Evolutionary conservation across 2,797 vertebrate genomes (phyloP).

Genomic region (Tapera naevia): DNA sequence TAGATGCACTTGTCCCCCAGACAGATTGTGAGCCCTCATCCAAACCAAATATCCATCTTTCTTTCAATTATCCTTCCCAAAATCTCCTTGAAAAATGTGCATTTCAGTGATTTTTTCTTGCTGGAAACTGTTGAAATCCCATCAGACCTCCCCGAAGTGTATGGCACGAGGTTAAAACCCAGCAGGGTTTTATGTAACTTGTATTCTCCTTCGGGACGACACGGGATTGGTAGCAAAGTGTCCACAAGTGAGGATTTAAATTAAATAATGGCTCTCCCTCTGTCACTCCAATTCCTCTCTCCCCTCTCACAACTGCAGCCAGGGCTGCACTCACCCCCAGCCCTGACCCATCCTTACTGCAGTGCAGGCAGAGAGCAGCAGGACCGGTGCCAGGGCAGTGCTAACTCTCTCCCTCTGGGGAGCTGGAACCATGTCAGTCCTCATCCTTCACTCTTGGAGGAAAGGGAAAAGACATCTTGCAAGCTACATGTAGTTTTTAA

Average conservation of each 20-base stretch:
- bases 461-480: neutral
- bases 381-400: neutral
- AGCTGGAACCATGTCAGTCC: neutral
- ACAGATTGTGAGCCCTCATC: neutral
- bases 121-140: neutral
- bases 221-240: neutral
- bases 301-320: neutral
- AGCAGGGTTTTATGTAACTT: neutral
- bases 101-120: neutral
- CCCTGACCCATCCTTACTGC: neutral
- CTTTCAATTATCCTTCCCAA: neutral
- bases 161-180: neutral
- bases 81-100: neutral
- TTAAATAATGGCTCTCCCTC: neutral
- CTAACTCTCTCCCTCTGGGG: neutral
- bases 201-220: neutral
- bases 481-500: rapidly evolving
- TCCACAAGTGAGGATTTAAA: neutral
- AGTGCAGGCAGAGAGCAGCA: no score
- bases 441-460: neutral
- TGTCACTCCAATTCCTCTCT: neutral
- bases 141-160: neutral
- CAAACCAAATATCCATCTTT: neutral
- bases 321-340: neutral
- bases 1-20: neutral